Conservation (phyloP, 2,888 invertebrate genomes). For the Sinelater perroti region DNA sequence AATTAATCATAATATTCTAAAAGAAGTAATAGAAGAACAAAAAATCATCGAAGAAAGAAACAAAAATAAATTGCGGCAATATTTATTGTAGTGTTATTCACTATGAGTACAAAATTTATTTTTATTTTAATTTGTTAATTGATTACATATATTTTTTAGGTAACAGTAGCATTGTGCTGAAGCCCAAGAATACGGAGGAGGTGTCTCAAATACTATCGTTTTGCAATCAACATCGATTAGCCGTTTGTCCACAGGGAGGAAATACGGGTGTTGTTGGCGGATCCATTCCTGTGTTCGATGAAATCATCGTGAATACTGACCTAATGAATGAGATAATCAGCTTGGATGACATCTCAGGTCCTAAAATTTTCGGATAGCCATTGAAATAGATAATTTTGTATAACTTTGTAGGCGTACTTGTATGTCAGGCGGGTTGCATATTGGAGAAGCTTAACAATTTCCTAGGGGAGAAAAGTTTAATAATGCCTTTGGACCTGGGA, state of each 20-base stretch:
- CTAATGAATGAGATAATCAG: conserved; percentile 85
- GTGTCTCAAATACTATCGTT: conserved; percentile 85
- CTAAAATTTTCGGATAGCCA: conserved; percentile 3
- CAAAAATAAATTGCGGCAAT: no score
- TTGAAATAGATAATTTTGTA: neutral
- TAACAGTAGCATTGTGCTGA: conserved; percentile 80
- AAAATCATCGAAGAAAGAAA: no score
- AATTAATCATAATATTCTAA: no score
- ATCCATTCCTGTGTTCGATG: conserved; percentile 95
- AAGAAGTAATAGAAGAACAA: no score
- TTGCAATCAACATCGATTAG: conserved; percentile 82
- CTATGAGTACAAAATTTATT: no score
- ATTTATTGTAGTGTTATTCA: no score
- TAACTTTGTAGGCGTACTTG: conserved; percentile 69
- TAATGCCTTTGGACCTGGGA: conserved; percentile 95
- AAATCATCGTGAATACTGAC: conserved; percentile 85
- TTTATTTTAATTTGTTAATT: no score
- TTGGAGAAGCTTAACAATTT: conserved; percentile 83
- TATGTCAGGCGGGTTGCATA: conserved; percentile 92
- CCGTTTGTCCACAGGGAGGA: conserved; percentile 94
- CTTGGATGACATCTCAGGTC: conserved; percentile 84
- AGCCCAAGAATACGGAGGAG: conserved; percentile 86
- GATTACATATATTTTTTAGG: conserved; percentile 64
- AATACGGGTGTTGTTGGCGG: conserved; percentile 96
- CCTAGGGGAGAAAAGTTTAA: conserved; percentile 75